phyloP scores from a whole-genome alignment of 1,140 invertebrate genomes.

The Listronotus oregonensis region DNA sequence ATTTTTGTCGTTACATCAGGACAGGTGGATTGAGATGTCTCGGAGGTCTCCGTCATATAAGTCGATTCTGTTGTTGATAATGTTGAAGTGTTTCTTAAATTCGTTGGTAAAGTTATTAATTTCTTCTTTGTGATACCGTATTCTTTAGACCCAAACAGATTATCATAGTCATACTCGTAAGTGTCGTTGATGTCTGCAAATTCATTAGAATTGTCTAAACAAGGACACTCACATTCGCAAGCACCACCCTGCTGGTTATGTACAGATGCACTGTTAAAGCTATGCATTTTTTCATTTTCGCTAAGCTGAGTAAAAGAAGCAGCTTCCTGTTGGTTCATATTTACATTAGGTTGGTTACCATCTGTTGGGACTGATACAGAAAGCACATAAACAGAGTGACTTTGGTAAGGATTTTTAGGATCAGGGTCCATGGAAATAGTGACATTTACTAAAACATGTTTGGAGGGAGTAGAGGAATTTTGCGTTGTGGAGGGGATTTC shows the following conservation, averaged over 20 bases:
- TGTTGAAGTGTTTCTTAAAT: constrained; percentile 20
- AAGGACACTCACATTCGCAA: constrained; percentile 76
- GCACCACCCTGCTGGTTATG: constrained; percentile 61
- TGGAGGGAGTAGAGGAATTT: constrained; percentile 47
- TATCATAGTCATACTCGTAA: constrained; percentile 42
- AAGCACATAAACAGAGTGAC: constrained; percentile 71
- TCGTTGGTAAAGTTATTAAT: constrained; percentile 7
- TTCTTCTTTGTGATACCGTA: background rate
- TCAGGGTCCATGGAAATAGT: constrained; percentile 71
- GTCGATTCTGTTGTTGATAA: constrained; percentile 30
- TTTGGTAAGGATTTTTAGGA: constrained; percentile 56
- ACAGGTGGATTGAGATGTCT: constrained; percentile 53
- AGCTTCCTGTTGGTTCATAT: constrained; percentile 56
- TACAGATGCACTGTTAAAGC: constrained; percentile 1
- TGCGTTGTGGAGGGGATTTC: constrained; percentile 43
- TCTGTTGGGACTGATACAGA: constrained; percentile 73
- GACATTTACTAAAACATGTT: constrained; percentile 73
- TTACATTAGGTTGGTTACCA: constrained; percentile 62
- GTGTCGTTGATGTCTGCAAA: constrained; percentile 43
- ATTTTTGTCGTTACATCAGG: constrained; percentile 63
- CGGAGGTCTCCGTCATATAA: constrained; percentile 16
- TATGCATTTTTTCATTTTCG: constrained; percentile 8
- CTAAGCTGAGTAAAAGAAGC: constrained; percentile 40
- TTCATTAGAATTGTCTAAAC: constrained; percentile 48
- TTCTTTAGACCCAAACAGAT: constrained; percentile 27